Percentiles rank a stretch among this genome's conserved stretches.
phyloP scores from a whole-genome alignment of 2,113 vertebrate species.

The Rousettus leschenaultii region DNA sequence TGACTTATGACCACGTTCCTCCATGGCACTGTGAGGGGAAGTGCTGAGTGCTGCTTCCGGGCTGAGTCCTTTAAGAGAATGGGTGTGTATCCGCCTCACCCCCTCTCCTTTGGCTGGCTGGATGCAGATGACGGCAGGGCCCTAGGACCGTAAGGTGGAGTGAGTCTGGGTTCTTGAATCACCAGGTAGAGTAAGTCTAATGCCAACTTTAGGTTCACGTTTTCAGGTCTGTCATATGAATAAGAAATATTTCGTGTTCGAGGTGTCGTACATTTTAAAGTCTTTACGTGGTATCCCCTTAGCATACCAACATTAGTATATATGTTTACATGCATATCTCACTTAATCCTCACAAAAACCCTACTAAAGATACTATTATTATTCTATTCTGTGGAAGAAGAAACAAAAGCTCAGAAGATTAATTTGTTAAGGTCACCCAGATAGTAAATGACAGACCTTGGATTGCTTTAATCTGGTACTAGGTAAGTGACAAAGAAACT shows the following conservation, averaged over 20 bases:
- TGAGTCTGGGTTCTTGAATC: background rate
- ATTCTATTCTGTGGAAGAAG: background rate
- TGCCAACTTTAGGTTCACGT: background rate
- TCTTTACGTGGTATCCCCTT: background rate
- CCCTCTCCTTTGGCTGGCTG: background rate
- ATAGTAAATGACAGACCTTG: background rate
- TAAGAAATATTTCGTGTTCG: background rate
- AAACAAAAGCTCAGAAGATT: background rate
- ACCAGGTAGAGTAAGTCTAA: background rate
- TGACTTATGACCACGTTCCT: background rate
- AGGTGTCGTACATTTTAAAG: background rate
- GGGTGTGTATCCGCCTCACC: background rate
- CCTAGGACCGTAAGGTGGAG: background rate
- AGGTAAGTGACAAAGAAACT: background rate
- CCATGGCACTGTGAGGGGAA: background rate
- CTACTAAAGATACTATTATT: background rate
- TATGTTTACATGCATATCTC: background rate
- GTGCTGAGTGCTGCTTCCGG: background rate
- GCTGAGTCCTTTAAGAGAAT: background rate
- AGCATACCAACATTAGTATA: background rate
- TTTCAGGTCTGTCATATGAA: background rate
- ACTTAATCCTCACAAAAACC: background rate
- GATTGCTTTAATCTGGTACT: background rate
- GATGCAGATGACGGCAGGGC: background rate
- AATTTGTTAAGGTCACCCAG: background rate